phyloP scores from a whole-genome alignment of 2,888 invertebrate species.

The Chrysomela aeneicollis region DNA sequence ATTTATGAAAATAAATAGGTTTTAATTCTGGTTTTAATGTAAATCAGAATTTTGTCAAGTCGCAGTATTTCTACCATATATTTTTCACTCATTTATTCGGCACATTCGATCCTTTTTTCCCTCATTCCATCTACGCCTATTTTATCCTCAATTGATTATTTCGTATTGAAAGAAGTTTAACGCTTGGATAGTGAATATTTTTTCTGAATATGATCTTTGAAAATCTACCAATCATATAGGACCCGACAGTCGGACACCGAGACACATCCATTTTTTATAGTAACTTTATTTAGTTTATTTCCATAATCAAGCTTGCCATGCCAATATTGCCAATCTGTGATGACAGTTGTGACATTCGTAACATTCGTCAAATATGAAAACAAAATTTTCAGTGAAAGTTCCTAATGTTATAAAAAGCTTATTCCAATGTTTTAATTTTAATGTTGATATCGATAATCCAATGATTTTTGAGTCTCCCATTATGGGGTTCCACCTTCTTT shows the following conservation, averaged over 20 bases:
- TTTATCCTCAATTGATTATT: too few species aligned
- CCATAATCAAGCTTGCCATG: too few species aligned
- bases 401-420: background rate
- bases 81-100: too few species aligned
- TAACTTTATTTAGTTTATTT: too few species aligned
- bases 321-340: too few species aligned
- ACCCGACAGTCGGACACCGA: background rate
- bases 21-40: constrained; percentile 10
- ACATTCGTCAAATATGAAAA: constrained; percentile 1
- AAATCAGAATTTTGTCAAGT: background rate
- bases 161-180: too few species aligned
- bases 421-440: background rate
- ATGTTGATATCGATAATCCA: background rate
- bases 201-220: too few species aligned
- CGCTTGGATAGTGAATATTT: background rate
- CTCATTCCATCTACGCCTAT: too few species aligned
- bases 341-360: too few species aligned
- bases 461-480: background rate
- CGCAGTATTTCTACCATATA: too few species aligned
- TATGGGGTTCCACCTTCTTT: background rate
- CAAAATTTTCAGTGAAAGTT: constrained; percentile 6
- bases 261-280: background rate
- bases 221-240: too few species aligned
- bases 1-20: constrained; percentile 38
- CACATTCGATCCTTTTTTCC: background rate